Conservation (phyloP, 2,113 vertebrate genomes). For the Sturnus vulgaris region DNA sequence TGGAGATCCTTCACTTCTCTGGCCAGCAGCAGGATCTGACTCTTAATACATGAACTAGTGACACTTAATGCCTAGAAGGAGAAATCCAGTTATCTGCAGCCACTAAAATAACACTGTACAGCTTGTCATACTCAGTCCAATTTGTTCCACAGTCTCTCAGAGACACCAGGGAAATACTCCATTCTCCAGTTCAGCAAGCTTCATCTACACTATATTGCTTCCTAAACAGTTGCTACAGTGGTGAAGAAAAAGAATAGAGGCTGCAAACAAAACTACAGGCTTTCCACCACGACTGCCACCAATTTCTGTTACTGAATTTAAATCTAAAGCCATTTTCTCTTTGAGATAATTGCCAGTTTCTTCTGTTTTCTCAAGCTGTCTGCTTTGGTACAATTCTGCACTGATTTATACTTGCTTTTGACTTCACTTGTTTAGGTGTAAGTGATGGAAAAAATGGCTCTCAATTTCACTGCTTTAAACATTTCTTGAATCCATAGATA, state of each 20-base stretch:
- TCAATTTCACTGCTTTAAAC: conserved; percentile 30
- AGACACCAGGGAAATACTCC: conserved; percentile 58
- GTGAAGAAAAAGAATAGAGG: not conserved
- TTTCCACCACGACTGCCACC: not conserved
- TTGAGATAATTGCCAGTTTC: not conserved
- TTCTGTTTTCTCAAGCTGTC: not conserved
- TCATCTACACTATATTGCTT: conserved; percentile 46
- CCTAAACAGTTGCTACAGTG: conserved; percentile 4
- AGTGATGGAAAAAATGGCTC: not conserved
- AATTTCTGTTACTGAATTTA: not conserved
- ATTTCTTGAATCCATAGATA: not conserved
- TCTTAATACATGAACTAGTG: not conserved
- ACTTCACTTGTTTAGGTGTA: not conserved
- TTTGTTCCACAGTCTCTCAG: conserved; percentile 42
- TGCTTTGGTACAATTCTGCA: not conserved
- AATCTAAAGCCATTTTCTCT: not conserved
- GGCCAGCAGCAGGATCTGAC: not conserved
- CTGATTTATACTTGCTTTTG: conserved; percentile 19
- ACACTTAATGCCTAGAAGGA: conserved; percentile 41
- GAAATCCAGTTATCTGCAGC: conserved; percentile 47
- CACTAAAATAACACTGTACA: conserved; percentile 48
- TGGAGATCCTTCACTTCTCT: not conserved
- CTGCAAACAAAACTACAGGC: not conserved
- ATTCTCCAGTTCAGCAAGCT: conserved; percentile 46
- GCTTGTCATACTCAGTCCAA: conserved; percentile 58